Base-by-base conservation (phyloP, 1,140 invertebrate genomes). In the Physella acuta region DNA sequence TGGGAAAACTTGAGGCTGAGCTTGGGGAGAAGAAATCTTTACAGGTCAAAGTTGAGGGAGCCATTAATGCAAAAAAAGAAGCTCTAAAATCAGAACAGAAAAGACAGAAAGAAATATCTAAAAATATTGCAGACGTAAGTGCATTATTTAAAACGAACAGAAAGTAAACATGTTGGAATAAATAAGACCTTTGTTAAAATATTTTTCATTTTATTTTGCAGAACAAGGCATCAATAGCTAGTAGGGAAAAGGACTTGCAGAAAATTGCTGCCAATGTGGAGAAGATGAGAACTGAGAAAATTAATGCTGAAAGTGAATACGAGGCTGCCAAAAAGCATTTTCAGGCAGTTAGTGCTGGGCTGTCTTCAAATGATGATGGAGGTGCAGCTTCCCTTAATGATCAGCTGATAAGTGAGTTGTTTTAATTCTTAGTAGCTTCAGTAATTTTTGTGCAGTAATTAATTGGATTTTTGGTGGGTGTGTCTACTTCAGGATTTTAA, bases 371-470 rank as follows among this genome's bases (percentile, higher is more conserved):
- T 68, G 91, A 91, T n/a, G 90, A 90, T 76, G 93, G 94, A 20
- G 88, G 91, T 81, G 90, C 90, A 67, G 89, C 92, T n/a, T 94
- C 94, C 4, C 85, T 97, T 26, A 91, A 94, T 81, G 93, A 96
- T 73, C 94, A 97, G 80, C 85, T 97, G 0, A 95, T 95, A 76
- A 89, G 92, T 92, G 81, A 52, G 60, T 2, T n/a, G 1, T 16
- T 61, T 69, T 16, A 28, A 5, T 49, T 33, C 20, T 44, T 44
- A 11, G 20, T 44, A 44, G 8, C 8, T 44, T 8, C 8, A 8
- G 39, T 44, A 44, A 11, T 8, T 20, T 11, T 8, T 44, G 39
- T 44, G 20, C 8, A 11, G 39, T 20, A 44, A 44, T 44, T 8
- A 44, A 56, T 16, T 56, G 8, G 26, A 56, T 56, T 8, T 16